Base-by-base conservation (phyloP, 2,113 vertebrate genomes). In the Percopsis transmontana region DNA sequence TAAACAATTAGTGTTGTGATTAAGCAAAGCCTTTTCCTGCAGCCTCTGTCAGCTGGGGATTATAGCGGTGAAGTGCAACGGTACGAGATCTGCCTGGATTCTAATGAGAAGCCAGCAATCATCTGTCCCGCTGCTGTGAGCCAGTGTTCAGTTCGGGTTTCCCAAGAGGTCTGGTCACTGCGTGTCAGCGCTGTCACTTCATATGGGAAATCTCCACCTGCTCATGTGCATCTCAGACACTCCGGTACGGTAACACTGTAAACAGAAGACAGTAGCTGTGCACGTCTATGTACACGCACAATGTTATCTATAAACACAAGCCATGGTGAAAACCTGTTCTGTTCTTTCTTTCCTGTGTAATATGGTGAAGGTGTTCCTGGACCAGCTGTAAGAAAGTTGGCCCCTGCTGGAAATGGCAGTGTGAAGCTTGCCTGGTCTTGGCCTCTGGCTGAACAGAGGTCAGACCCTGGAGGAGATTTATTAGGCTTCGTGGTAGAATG, bases 401-500 rank as follows among this genome's bases (percentile, higher is more conserved):
- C 20, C 41, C 68, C 84, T 48, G 11, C 52, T 39, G 63, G 58
- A 53, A 57, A 69, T 27, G 82, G 58, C 58, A 72, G 62, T 1
- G 27, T 62, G 40, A 39, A 42, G 0, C 60, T 91, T 10, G 78
- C 76, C 44, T 93, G 92, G 92, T 62, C 56, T 0, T 12, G n/a
- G 57, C 41, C 23, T 61, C 23, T 14, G 27, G 15, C 27, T 16
- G 57, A 53, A 56, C 8, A 33, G n/a, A 51, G 15, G 16, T 11
- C 1, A 11, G 38, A 58, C 45, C 19, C 2, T 55, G 47, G 58
- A 18, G 70, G 19, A 44, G 63, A 68, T 5, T 12, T 70, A 38
- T n/a, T 74, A 70, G 56, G 79, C 57, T 89, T 77, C 58, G 73
- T 92, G 21, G 33, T 90, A 2, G 80, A 92, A 53, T 90, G 88